Evolutionary conservation across 2,797 vertebrate species (phyloP), one percentile per base, ranked within the genome.

Genomic region (Eulemur mongoz): DNA sequence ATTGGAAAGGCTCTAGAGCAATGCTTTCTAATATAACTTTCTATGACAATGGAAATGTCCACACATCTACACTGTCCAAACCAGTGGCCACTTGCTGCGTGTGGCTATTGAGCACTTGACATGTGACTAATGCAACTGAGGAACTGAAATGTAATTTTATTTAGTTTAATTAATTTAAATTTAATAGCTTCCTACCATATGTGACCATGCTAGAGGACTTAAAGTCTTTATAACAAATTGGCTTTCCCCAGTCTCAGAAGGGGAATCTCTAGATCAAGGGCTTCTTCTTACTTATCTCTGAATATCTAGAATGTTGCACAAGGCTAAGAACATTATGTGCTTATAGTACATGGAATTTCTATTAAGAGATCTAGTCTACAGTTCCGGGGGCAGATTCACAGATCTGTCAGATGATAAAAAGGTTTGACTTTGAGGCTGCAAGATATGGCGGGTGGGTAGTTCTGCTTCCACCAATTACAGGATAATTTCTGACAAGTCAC

Each of bases 401-500:
- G 27, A 86, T 61, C n/a, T 93, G 10, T 89, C 15, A 72, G 30
- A 48, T 70, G 45, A 95, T 54, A 50, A 87, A 87, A 85, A 54
- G 25, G 25, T 82, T 94, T 91, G 40, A 91, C 57, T 86, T 92
- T 90, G 72, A 94, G 94, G 35, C 59, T 94, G 22, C 0, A 61
- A 69, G 59, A 69, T 25, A 48, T 52, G 30, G 35, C 4, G 1
- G 17, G 65, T 83, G 75, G 27, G 52, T 93, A 89, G 65, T 75
- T 94, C 69, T 95, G 78, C 45, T 27, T 85, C 17, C 1, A 75
- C 79, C 79, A 94, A 82, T 94, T 96, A 96, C 13, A 91, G 65
- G 82, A 67, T 91, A 67, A 72, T 76, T 97, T 94, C 57, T 96
- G 67, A 93, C 48, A 94, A 96, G 75, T 89, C 85, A 91, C 20